These are phyloP conservation scores for Agrochola lychnidis DNA, from an alignment of 2,888 invertebrate genomes.

Conservation along the genomic window DNA sequence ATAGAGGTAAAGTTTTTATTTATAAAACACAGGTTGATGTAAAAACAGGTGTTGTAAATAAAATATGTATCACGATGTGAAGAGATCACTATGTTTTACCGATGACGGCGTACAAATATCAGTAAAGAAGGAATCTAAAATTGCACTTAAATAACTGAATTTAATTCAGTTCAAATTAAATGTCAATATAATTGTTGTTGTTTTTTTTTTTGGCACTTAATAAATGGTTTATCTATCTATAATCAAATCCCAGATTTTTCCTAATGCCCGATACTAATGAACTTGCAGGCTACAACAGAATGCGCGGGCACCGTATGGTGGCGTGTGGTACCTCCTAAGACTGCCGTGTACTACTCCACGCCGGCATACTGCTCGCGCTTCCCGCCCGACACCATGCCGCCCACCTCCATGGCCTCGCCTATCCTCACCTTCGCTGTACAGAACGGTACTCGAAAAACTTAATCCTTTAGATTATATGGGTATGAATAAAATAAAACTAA, in stretches of 20 bases:
- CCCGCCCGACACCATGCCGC: conserved; percentile 81
- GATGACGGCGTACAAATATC: neutral
- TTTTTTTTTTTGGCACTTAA: neutral
- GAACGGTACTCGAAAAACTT: conserved; percentile 54
- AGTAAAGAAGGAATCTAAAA: neutral
- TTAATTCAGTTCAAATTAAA: neutral
- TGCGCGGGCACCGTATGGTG: conserved; percentile 91
- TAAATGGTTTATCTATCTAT: neutral
- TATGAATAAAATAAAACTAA: neutral
- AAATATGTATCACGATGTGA: neutral
- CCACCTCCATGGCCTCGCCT: conserved; percentile 48
- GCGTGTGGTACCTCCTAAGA: conserved; percentile 90
- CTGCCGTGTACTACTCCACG: conserved; percentile 93
- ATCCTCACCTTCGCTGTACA: conserved; percentile 73
- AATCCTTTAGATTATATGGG: neutral
- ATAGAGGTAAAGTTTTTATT: conserved; percentile 45
- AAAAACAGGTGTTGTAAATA: neutral
- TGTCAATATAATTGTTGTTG: neutral
- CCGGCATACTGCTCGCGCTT: conserved; percentile 92
- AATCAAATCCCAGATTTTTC: neutral
- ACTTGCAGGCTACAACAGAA: conserved; percentile 86
- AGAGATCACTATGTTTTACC: neutral
- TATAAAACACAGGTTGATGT: neutral
- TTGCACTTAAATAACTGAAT: neutral
- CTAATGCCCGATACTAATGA: neutral